Percentiles rank a stretch among this genome's conserved stretches.
Conservation (phyloP, 2,797 vertebrate genomes). For the Vipera ursinii region DNA sequence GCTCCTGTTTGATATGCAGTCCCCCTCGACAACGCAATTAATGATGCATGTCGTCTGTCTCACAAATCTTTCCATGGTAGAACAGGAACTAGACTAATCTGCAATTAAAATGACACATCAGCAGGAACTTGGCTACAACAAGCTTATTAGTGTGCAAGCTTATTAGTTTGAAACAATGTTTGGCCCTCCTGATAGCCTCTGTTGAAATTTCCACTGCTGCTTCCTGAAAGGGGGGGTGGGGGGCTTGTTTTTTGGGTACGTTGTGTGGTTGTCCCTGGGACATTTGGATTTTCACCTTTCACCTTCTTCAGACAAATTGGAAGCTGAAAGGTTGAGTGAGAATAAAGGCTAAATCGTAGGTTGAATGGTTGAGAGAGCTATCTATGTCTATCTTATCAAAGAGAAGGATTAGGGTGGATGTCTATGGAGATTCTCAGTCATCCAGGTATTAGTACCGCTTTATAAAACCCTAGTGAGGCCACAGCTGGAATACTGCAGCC, state of each 20-base stretch:
- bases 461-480: too few relatives aligned
- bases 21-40: slow-evolving; percentile 25
- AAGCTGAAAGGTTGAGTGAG: not conserved
- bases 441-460: too few relatives aligned
- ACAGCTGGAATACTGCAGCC: too few relatives aligned
- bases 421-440: not conserved
- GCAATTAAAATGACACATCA: slow-evolving; percentile 52
- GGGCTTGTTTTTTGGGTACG: not conserved
- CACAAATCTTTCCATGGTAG: slow-evolving; percentile 23
- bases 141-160: not conserved
- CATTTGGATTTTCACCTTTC: not conserved
- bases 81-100: slow-evolving; percentile 44
- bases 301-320: slow-evolving; percentile 14
- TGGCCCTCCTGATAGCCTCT: slow-evolving; percentile 23
- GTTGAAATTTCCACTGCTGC: slow-evolving; percentile 9
- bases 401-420: not conserved
- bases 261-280: slow-evolving; percentile 11
- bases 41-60: slow-evolving; percentile 44
- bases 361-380: not conserved
- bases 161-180: slow-evolving; percentile 34
- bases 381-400: not conserved
- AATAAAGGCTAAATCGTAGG: not conserved
- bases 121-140: slow-evolving; percentile 9
- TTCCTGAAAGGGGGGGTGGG: too few relatives aligned
- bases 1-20: slow-evolving; percentile 42